These are phyloP conservation scores for Eudyptes chrysolophus DNA, from an alignment of 2,113 vertebrate genomes.

Conservation along the genomic window DNA sequence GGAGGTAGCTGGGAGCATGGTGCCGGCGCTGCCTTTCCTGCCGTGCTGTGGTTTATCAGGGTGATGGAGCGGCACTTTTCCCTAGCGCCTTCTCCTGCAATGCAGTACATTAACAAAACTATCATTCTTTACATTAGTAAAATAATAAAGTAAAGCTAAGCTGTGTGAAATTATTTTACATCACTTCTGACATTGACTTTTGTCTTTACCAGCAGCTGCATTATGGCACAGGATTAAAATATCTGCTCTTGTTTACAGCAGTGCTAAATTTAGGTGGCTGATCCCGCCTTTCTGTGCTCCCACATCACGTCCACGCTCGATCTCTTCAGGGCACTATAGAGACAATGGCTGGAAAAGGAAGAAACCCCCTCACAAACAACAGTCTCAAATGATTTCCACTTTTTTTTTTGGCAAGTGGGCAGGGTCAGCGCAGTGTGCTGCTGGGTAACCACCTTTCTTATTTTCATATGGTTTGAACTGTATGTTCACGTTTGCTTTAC, in stretches of 20 bases:
- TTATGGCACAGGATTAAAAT: conserved; percentile 10
- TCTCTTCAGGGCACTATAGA: neutral
- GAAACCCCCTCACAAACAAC: neutral
- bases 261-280: neutral
- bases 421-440: neutral
- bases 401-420: neutral
- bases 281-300: neutral
- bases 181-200: neutral
- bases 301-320: neutral
- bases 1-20: neutral
- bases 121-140: neutral
- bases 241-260: neutral
- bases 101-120: neutral
- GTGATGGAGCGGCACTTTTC: neutral
- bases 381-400: neutral
- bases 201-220: neutral
- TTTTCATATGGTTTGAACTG: neutral
- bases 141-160: conserved; percentile 3
- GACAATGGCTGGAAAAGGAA: neutral
- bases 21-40: neutral
- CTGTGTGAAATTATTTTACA: neutral
- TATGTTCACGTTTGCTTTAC: neutral
- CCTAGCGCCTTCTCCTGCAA: neutral
- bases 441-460: neutral
- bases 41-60: neutral